A percentile compares a stretch with the other conserved stretches of the same genome.
phyloP scores from a whole-genome alignment of 2,113 vertebrate species.

The Hippocampus mohnikei region DNA sequence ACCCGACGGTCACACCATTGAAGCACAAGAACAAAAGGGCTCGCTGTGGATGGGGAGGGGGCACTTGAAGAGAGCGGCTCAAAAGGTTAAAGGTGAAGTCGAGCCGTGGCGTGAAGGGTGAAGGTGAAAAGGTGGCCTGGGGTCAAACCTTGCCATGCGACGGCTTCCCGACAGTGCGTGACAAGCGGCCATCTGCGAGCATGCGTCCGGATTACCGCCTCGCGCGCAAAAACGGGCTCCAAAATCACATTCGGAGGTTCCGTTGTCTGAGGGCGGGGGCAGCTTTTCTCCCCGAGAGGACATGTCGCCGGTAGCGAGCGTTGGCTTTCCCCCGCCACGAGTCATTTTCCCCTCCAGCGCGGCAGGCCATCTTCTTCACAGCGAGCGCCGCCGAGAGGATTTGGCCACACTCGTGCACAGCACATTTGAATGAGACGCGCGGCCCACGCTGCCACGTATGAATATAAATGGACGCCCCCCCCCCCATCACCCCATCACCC shows the following conservation, averaged over 20 bases:
- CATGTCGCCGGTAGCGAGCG: conserved; percentile 9
- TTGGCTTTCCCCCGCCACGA: conserved; percentile 5
- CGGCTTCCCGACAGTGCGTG: too few relatives aligned
- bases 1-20: too few relatives aligned
- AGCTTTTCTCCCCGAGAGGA: conserved; percentile 35
- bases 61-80: conserved; percentile 7
- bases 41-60: conserved; percentile 14
- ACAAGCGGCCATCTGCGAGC: conserved; percentile 24
- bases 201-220: neutral
- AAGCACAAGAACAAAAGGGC: conserved; percentile 4
- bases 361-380: conserved; percentile 58
- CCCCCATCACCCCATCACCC: conserved; percentile 14
- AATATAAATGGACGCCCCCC: conserved; percentile 63
- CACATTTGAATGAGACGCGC: conserved; percentile 64
- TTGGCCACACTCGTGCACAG: conserved; percentile 46
- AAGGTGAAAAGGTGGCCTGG: conserved; percentile 25
- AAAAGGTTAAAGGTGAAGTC: conserved; percentile 49
- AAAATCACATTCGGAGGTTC: neutral
- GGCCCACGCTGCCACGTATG: conserved; percentile 60
- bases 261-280: neutral
- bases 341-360: conserved; percentile 69
- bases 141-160: conserved; percentile 17
- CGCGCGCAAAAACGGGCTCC: too few relatives aligned
- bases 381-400: conserved; percentile 49
- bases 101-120: conserved; percentile 36